A percentile compares a stretch with the other conserved stretches of the same genome.
These are phyloP conservation scores for Mamestra brassicae DNA, from an alignment of 2,888 invertebrate species.

Conservation along the genomic window DNA sequence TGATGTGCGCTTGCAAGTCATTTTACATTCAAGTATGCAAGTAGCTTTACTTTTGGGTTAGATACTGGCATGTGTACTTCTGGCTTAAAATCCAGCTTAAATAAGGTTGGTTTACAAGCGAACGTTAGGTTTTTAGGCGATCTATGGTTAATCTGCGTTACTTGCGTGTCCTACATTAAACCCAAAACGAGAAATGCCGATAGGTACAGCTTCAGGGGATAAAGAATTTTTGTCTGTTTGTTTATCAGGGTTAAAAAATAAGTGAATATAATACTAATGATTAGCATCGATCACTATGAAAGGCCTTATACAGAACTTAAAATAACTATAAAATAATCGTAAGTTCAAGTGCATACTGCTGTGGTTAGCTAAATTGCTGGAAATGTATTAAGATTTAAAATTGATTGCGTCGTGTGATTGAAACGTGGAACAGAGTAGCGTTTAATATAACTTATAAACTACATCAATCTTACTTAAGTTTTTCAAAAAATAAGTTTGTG, in stretches of 20 bases:
- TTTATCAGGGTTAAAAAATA: conserved; percentile 16
- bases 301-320: conserved; percentile 21
- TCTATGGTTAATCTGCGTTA: neutral
- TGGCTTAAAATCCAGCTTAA: neutral
- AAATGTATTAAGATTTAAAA: conserved; percentile 22
- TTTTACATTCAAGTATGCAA: no score
- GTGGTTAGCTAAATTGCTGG: conserved; percentile 3
- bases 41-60: no score
- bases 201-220: neutral
- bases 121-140: neutral
- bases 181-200: neutral
- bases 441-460: conserved; percentile 26
- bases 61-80: neutral
- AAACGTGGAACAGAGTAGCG: neutral
- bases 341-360: conserved; percentile 9
- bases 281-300: conserved; percentile 52
- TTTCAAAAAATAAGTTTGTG: conserved; percentile 1
- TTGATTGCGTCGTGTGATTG: conserved; percentile 2
- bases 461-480: neutral
- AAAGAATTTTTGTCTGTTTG: conserved; percentile 27
- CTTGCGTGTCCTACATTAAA: neutral
- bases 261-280: conserved; percentile 44
- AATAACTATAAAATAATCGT: conserved; percentile 3
- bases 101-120: neutral
- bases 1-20: no score